phyloP scores from a whole-genome alignment of 1,140 invertebrate genomes.

The Drosophila baimaii region DNA sequence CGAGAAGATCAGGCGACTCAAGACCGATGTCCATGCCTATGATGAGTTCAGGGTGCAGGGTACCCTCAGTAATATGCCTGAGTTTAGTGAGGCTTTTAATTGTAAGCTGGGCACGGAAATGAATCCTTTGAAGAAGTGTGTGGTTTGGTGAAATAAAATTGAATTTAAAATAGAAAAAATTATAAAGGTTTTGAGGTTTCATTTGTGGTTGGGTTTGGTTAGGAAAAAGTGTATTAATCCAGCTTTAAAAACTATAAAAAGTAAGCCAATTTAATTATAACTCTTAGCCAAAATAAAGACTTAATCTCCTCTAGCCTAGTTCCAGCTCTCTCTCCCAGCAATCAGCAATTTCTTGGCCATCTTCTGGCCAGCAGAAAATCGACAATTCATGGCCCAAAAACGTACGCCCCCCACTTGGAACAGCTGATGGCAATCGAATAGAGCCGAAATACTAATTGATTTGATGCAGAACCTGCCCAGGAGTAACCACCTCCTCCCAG shows the following conservation, averaged over 20 bases:
- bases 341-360: constrained; percentile 12
- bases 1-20: constrained; percentile 68
- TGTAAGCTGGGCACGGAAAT: constrained; percentile 87
- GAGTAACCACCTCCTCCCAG: constrained; percentile 14
- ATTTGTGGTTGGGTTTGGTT: not conserved
- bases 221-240: not conserved
- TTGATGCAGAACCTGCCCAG: constrained; percentile 76
- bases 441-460: constrained; percentile 73
- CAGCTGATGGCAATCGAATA: constrained; percentile 54
- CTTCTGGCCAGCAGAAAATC: constrained; percentile 18
- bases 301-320: not conserved
- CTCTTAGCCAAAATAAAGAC: not conserved
- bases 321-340: not conserved
- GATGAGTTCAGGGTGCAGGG: constrained; percentile 87
- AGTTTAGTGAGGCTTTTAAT: constrained; percentile 88
- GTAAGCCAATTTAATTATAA: not conserved
- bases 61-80: constrained; percentile 87
- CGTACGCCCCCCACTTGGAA: constrained; percentile 57
- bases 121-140: constrained; percentile 89
- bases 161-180: not conserved
- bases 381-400: constrained; percentile 30
- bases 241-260: not conserved
- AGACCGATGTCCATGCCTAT: constrained; percentile 76
- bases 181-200: not conserved
- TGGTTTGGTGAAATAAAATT: constrained; percentile 71